Conservation (phyloP, 2,797 vertebrate genomes). For the Megaceryle alcyon region DNA sequence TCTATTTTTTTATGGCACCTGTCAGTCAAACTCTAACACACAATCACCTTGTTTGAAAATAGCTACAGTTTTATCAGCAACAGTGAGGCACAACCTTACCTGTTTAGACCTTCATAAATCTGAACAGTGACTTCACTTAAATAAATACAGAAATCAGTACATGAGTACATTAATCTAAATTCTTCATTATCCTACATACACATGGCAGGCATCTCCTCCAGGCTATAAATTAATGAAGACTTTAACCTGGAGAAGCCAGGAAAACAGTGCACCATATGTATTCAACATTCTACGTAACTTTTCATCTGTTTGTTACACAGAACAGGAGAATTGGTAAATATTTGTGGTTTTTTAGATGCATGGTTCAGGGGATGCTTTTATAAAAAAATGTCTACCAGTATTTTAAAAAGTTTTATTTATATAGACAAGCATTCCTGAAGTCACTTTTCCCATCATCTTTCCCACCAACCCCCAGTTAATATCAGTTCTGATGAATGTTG, state of each 20-base stretch:
- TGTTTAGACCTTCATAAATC: background rate
- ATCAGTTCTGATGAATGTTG: background rate
- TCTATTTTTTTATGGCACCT: background rate
- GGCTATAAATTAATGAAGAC: background rate
- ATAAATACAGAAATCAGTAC: background rate
- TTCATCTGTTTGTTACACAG: background rate
- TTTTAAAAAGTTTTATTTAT: background rate
- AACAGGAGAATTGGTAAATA: background rate
- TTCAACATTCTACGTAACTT: background rate
- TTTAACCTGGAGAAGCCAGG: background rate
- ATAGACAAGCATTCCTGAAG: background rate
- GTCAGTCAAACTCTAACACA: background rate
- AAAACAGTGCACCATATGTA: background rate
- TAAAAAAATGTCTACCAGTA: background rate
- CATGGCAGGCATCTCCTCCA: background rate
- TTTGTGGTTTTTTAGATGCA: rapidly evolving
- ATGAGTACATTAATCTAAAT: background rate
- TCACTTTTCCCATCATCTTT: background rate
- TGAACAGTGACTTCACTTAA: background rate
- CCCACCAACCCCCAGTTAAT: background rate
- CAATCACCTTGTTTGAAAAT: background rate
- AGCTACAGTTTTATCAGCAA: background rate
- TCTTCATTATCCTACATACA: background rate
- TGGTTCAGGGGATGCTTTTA: background rate
- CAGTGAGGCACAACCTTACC: background rate